Evolutionary conservation across 2,888 invertebrate species (phyloP), one percentile per base, ranked within the genome.

Genomic region (Hydraecia micacea): DNA sequence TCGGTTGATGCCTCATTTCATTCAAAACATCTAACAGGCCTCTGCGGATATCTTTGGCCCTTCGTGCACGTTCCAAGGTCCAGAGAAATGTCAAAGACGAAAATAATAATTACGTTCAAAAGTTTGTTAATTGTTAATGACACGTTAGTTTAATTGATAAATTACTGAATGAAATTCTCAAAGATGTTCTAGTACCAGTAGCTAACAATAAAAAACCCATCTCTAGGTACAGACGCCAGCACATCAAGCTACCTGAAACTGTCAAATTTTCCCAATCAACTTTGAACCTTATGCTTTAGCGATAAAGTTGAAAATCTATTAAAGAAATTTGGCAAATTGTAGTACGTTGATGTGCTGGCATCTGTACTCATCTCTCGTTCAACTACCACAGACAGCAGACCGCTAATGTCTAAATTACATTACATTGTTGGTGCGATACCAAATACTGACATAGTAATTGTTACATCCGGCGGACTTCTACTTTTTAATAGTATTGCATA

Each of bases 401-500:
- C 2, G 21, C 42, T n/a, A n/a, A 28, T 70, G 18, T 18, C 9
- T 18, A 58, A 58, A 79, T 79, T 15, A 65, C 62, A 58, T 80
- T 71, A 79, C 7, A 1, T 28, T 32, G 9, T n/a, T 8, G 18
- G 49, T 25, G 6, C 55, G 52, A 28, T 46, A 49, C 28, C 25
- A 36, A 58, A 39, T 28, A 71, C 80, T 71, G 80, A 79, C 78
- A 18, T 39, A 15, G 13, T 79, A 80, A 79, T 79, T 55, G 25
- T 52, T 80, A 70, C n/a, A 42, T 25, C 9, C 55, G n/a, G 36
- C n/a, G n/a, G 2, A 75, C 46, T 74, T 52, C 13, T 49, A 52
- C 15, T 52, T 36, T 42, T 60, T 28, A 21, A 49, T 39, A 42
- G 18, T 52, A 42, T 55, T 60, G 18, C 25, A 49, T 60, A 32